Base-by-base conservation (phyloP, 2,797 vertebrate genomes). In the Gymnodraco acuticeps region DNA sequence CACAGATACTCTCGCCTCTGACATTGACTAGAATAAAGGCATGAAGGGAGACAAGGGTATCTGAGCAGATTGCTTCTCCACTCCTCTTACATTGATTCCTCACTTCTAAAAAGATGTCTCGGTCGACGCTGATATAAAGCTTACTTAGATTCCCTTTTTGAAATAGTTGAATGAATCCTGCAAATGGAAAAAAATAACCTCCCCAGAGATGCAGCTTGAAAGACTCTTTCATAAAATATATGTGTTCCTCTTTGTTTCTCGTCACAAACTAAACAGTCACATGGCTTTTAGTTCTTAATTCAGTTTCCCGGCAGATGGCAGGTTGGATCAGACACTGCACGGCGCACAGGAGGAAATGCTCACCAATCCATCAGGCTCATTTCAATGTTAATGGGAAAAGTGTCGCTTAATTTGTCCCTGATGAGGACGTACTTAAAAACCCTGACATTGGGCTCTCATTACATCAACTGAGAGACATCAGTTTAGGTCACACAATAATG, bases 301-400 rank as follows among this genome's bases (percentile, higher is more conserved):
- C 27, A 65, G 80, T 82, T 72, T 78, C 61, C 83, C 67, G 33
- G 67, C 90, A 92, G 90, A 91, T 92, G 88, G 90, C 78, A 86
- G 85, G 76, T 85, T 83, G 82, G 75, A 77, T 77, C 74, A 81
- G 79, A 81, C 83, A 85, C 78, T 64, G 86, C 76, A 68, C 23
- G 10, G 61, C 14, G 51, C 68, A 73, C 76, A 63, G 52, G 56
- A 75, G 38, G 27, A 67, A 65, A 17, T 80, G 70, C 82, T 88
- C 81, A 76, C 90, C 89, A 88, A 83, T 89, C 87, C 83, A 87
- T 86, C 64, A 76, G 83, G 73, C 83, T 82, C 70, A 74, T 88
- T 85, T 82, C 71, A 84, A 75, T 84, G 86, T 79, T 92, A 89
- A 93, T 90, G 71, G 75, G 71, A 16, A 78, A 82, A 81, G 79